phyloP scores from a whole-genome alignment of 2,888 invertebrate genomes.

The Mystacides longicornis region DNA sequence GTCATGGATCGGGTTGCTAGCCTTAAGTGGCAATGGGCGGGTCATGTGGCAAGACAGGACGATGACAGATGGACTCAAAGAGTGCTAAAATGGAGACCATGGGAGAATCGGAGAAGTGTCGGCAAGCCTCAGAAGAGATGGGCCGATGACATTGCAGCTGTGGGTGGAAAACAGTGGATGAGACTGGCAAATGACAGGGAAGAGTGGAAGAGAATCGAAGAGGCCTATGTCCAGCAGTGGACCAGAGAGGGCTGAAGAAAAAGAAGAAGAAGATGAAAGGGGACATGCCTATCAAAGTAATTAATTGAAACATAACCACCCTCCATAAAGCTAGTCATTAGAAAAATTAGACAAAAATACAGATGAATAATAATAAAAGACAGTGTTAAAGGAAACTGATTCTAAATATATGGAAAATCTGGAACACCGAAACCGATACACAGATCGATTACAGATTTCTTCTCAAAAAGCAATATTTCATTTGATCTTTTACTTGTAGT shows the following conservation, averaged over 20 bases:
- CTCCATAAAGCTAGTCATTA: too few species aligned
- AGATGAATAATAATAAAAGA: too few species aligned
- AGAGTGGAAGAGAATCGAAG: neutral
- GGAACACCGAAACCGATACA: too few species aligned
- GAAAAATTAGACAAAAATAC: too few species aligned
- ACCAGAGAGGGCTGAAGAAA: neutral
- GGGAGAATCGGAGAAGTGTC: neutral
- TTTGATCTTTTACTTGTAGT: too few species aligned
- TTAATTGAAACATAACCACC: neutral
- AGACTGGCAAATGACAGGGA: too few species aligned
- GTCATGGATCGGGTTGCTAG: neutral
- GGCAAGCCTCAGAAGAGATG: neutral
- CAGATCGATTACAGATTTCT: too few species aligned
- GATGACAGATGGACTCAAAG: neutral
- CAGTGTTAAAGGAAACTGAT: too few species aligned
- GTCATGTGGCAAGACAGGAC: neutral
- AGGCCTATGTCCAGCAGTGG: neutral
- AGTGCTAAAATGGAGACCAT: neutral
- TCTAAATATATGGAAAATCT: too few species aligned
- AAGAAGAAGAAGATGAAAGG: neutral
- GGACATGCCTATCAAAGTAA: neutral
- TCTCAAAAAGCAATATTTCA: too few species aligned
- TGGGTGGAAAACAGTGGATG: too few species aligned
- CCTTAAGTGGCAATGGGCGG: neutral
- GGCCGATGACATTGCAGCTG: neutral